Percentiles rank a stretch among this genome's conserved stretches.
phyloP scores from a whole-genome alignment of 1,140 invertebrate genomes.

The Aphelenchoides avenae region DNA sequence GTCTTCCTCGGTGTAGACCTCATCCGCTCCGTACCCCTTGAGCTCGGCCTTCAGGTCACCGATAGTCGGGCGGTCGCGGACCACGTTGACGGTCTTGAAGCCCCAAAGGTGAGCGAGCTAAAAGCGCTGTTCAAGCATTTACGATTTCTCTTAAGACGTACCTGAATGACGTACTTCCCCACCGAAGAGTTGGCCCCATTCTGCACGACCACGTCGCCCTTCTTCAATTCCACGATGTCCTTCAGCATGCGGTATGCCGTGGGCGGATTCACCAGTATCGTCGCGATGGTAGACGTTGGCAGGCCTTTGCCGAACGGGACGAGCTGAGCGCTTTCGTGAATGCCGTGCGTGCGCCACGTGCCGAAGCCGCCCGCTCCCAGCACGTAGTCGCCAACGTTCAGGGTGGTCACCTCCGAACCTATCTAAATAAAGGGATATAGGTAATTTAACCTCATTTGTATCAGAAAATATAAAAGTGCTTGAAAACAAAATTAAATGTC shows the following conservation, averaged over 20 bases:
- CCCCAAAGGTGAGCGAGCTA: constrained; percentile 60
- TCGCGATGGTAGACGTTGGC: constrained; percentile 69
- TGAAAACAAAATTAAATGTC: no score
- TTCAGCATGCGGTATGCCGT: constrained; percentile 84
- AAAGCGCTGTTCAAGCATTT: no score
- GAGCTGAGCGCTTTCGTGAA: constrained; percentile 37
- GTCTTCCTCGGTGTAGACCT: constrained; percentile 76
- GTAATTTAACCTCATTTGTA: neutral
- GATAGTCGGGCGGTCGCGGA: constrained; percentile 74
- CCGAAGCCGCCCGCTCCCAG: constrained; percentile 51
- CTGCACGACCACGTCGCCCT: constrained; percentile 82
- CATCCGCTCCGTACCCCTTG: constrained; percentile 74
- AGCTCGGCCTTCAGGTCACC: constrained; percentile 71
- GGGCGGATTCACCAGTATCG: constrained; percentile 83
- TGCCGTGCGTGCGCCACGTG: constrained; percentile 45
- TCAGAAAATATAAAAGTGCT: no score
- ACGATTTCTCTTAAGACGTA: no score
- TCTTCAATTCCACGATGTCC: constrained; percentile 76
- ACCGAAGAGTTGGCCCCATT: constrained; percentile 95
- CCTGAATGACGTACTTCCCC: constrained; percentile 77
- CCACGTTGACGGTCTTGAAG: constrained; percentile 76
- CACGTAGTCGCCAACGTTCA: constrained; percentile 49
- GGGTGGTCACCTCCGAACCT: constrained; percentile 28
- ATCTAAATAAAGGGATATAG: constrained; percentile 30
- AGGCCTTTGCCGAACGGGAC: constrained; percentile 26